Evolutionary conservation across 1,140 invertebrate species (phyloP).

Genomic region (Patella vulgata): DNA sequence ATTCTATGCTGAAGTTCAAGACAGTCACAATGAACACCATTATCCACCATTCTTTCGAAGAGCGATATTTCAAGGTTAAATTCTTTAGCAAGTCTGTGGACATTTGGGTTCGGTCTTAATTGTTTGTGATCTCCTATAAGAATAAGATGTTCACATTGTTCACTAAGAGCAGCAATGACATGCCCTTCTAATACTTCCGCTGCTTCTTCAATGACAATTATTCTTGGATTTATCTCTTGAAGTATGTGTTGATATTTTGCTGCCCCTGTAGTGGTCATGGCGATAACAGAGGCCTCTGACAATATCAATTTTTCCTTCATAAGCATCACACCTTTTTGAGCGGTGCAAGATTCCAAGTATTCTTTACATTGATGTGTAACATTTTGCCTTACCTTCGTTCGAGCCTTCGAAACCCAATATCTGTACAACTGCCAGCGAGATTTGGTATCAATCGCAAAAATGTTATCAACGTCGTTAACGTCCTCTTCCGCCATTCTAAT

Average conservation of each 20-base stretch:
- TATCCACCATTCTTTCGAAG: conserved; percentile 66
- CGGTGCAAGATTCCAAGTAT: conserved; percentile 23
- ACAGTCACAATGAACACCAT: conserved; percentile 55
- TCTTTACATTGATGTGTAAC: conserved; percentile 19
- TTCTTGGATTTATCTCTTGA: conserved; percentile 46
- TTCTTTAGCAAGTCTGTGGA: conserved; percentile 58
- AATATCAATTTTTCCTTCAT: conserved; percentile 50
- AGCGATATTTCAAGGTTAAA: conserved; percentile 66
- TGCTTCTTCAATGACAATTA: conserved; percentile 64
- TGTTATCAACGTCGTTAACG: conserved; percentile 27
- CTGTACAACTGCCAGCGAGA: conserved; percentile 61
- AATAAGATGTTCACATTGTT: conserved; percentile 81
- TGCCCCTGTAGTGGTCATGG: conserved; percentile 64
- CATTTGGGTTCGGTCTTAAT: conserved; percentile 65
- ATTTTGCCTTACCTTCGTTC: conserved; percentile 23
- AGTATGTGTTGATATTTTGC: conserved; percentile 49
- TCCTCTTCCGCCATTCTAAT: conserved; percentile 26
- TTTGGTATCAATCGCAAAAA: conserved; percentile 46
- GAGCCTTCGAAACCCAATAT: conserved; percentile 51
- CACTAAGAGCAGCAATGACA: conserved; percentile 70
- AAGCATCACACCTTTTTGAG: conserved; percentile 33
- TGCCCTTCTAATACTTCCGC: conserved; percentile 65
- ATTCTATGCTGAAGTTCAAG: conserved; percentile 53
- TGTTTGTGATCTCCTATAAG: conserved; percentile 80
- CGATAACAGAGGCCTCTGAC: conserved; percentile 54